phyloP scores from a whole-genome alignment of 1,140 invertebrate species.

The Radopholus similis region DNA sequence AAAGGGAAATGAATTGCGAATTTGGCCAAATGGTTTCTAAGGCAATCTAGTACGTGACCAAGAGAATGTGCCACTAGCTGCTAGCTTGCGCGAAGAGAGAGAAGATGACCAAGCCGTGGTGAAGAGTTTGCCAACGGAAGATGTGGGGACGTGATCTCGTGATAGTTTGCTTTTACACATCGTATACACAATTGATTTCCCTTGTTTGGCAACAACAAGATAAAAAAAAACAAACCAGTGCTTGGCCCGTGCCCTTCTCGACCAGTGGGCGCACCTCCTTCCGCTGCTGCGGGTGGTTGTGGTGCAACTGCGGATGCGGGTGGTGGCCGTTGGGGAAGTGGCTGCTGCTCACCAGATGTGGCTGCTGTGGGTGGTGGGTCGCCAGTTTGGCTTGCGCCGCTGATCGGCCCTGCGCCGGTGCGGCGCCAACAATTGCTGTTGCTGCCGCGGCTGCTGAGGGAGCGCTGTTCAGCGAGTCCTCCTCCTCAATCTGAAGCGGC shows the following conservation, averaged over 20 bases:
- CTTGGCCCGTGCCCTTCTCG: not conserved
- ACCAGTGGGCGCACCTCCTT: not conserved
- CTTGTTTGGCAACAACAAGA: no score
- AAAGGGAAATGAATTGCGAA: not conserved
- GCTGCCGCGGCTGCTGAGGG: not conserved
- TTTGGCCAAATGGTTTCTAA: not conserved
- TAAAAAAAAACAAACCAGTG: not conserved
- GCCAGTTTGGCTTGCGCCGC: not conserved
- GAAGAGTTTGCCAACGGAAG: no score
- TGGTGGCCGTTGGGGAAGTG: not conserved
- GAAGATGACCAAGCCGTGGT: no score
- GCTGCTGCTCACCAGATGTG: not conserved
- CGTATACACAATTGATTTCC: not conserved
- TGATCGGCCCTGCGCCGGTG: not conserved
- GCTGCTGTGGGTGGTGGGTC: not conserved
- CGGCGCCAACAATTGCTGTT: not conserved
- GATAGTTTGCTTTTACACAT: not conserved
- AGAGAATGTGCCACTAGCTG: not conserved
- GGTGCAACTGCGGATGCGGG: not conserved
- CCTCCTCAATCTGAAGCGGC: constrained; percentile 1
- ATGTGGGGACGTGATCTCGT: no score
- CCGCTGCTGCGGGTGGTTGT: not conserved
- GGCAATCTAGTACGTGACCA: not conserved
- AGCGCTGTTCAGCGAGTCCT: not conserved
- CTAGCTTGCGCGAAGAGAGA: no score